Conservation (phyloP, 2,888 invertebrate genomes). For the Zelleria hepariella region DNA sequence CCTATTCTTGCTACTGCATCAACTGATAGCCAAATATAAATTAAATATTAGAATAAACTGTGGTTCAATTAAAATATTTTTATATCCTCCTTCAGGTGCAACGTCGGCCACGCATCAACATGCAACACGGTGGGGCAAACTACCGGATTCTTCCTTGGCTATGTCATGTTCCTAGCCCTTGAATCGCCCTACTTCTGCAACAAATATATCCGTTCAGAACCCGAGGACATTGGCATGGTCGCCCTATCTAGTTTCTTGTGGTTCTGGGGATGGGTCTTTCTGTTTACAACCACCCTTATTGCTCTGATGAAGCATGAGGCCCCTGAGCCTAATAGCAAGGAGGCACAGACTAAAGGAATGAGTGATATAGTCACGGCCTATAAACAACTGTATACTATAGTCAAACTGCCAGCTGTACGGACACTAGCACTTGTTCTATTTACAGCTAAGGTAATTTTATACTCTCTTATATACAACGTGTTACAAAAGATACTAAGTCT, state of each 20-base stretch:
- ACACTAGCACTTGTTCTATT: slow-evolving; percentile 84
- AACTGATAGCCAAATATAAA: background rate
- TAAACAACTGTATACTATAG: slow-evolving; percentile 83
- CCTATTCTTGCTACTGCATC: no score
- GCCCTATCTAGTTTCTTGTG: slow-evolving; percentile 87
- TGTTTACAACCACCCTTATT: slow-evolving; percentile 90
- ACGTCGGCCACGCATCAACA: slow-evolving; percentile 98
- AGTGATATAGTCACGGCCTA: slow-evolving; percentile 79
- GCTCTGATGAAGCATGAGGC: slow-evolving; percentile 90
- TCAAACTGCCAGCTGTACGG: slow-evolving; percentile 86
- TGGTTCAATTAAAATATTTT: background rate
- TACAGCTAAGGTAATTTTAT: slow-evolving; percentile 85
- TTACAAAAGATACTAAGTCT: no score
- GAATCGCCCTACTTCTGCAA: slow-evolving; percentile 98
- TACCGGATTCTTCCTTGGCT: slow-evolving; percentile 96
- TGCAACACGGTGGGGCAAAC: slow-evolving; percentile 99
- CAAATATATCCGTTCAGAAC: slow-evolving; percentile 83
- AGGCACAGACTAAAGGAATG: slow-evolving; percentile 44
- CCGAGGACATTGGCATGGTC: slow-evolving; percentile 79
- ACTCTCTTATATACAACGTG: no score
- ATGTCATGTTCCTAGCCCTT: slow-evolving; percentile 95
- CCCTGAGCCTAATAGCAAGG: slow-evolving; percentile 42
- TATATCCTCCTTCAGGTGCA: slow-evolving; percentile 73
- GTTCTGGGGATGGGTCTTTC: slow-evolving; percentile 95
- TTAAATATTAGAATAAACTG: background rate